A percentile compares a stretch with the other conserved stretches of the same genome.
Conservation (phyloP, 2,888 invertebrate species). For the Phorcus lineatus region DNA sequence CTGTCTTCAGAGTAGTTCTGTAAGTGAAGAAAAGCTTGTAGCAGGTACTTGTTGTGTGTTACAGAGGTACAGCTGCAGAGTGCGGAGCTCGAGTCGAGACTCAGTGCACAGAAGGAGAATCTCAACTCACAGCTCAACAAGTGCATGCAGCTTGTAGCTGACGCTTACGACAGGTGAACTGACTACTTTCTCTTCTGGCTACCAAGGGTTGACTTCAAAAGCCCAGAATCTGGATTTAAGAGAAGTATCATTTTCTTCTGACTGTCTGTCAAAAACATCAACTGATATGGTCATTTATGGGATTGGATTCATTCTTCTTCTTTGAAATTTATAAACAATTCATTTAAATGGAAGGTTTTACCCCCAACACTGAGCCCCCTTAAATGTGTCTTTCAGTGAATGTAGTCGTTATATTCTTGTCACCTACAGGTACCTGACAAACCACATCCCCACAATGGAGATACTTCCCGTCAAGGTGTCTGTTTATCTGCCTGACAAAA, state of each 20-base stretch:
- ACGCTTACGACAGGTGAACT: slow-evolving; percentile 68
- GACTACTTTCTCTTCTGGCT: no score
- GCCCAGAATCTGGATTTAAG: no score
- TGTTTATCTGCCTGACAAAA: slow-evolving; percentile 59
- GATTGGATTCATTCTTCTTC: no score
- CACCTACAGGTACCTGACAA: slow-evolving; percentile 59
- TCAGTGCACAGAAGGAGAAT: slow-evolving; percentile 45
- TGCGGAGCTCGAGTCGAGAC: slow-evolving; percentile 40
- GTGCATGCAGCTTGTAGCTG: slow-evolving; percentile 59
- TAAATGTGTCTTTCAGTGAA: neutral
- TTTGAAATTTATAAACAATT: no score
- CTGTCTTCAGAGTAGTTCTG: neutral
- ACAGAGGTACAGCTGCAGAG: slow-evolving; percentile 50
- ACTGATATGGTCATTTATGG: no score
- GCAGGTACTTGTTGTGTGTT: neutral
- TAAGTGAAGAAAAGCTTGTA: no score
- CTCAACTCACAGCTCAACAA: slow-evolving; percentile 49
- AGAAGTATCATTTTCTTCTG: no score
- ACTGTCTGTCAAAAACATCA: no score
- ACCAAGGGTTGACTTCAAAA: no score
- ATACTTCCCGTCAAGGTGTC: slow-evolving; percentile 65
- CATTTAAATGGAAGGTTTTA: no score
- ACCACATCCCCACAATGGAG: slow-evolving; percentile 64
- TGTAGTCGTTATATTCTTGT: no score
- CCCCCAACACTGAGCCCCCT: no score